Base-by-base conservation (phyloP, 2,113 vertebrate genomes). In the Elaphurus davidianus region DNA sequence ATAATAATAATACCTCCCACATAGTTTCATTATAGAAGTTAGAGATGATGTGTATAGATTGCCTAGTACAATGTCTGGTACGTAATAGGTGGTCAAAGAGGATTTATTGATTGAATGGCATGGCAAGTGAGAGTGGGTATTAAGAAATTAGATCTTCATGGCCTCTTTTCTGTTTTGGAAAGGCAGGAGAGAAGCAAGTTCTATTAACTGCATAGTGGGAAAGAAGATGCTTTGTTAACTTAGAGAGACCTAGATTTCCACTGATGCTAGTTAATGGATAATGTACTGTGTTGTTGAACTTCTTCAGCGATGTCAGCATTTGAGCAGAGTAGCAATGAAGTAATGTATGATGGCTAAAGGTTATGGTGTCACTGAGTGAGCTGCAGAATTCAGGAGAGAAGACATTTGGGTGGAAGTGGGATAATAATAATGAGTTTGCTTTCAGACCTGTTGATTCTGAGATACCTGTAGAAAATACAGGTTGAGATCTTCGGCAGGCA, bases 351-450 rank as follows among this genome's bases (percentile, higher is more conserved):
- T 47, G 71, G 33, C 40, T 96, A 74, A 74, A 74, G 43, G 60
- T 30, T 52, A 10, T 40, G 21, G 3, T 88, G 8, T 91, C 27
- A 10, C 52, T 21, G n/a, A 28, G 14, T 36, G 52, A 92, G 54
- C 50, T 96, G 54, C 15, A 95, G 87, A 97, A 60, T 87, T 97
- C 33, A 67, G 36, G 74, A 33, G 16, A 93, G 21, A 91, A 84
- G 60, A 89, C 19, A 1, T 36, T 67, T 57, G 15, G 16, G 76
- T 55, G 81, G n/a, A 13, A 28, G 7, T 76, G 14, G 47, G 21
- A 71, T 93, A 71, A 40, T 83, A 36, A 55, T 87, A 36, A 78
- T 43, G 36, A 88, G 11, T 64, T 83, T 95, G 55, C 50, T 62
- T 83, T 87, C 59, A 90, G 45, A 40, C 6, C 13, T 85, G 33